phyloP scores from a whole-genome alignment of 2,797 vertebrate species.

The Mormyrops boulengeri region DNA sequence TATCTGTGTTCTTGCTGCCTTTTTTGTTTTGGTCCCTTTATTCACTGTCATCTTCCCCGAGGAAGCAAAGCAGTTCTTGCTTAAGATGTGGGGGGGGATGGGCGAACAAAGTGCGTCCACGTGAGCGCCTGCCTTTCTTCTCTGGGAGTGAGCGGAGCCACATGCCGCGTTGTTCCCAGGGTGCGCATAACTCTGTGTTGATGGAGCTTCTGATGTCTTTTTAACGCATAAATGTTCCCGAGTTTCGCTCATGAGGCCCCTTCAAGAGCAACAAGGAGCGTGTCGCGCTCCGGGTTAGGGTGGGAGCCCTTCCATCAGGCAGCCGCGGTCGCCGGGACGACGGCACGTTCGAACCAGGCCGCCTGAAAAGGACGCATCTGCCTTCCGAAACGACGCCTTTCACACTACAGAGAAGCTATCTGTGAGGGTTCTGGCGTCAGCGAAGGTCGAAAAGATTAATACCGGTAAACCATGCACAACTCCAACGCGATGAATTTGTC shows the following conservation, averaged over 20 bases:
- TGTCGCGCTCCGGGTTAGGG: not conserved
- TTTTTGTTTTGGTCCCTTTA: not conserved
- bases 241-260: not conserved
- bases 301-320: not conserved
- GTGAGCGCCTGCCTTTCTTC: not conserved
- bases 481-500: not conserved
- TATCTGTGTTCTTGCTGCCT: not conserved
- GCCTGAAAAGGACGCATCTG: not conserved
- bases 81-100: not conserved
- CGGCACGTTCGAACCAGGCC: conserved; percentile 43
- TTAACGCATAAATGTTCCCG: not conserved
- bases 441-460: not conserved
- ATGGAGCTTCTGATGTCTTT: not conserved
- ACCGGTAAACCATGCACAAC: not conserved
- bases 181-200: not conserved
- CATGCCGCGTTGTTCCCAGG: not conserved
- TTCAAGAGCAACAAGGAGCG: not conserved
- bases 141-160: not conserved
- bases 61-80: not conserved
- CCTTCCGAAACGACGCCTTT: not conserved
- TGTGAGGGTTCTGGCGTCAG: not conserved
- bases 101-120: not conserved
- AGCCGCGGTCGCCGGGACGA: conserved; percentile 32
- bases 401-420: not conserved
- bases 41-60: not conserved